Conservation (phyloP, 2,113 vertebrate genomes). For the Saiga tatarica region DNA sequence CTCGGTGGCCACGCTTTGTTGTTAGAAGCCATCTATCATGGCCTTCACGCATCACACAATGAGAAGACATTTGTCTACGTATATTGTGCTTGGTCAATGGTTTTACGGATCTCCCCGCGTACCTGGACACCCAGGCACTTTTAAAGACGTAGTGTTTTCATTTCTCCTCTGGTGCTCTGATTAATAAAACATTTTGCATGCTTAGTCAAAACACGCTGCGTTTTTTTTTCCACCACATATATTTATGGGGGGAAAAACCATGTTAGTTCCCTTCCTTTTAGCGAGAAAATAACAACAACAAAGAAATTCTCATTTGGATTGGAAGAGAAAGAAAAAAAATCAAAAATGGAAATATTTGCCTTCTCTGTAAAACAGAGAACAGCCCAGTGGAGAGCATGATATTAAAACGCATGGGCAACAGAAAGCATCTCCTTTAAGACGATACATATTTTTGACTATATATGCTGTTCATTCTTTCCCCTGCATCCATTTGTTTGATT, state of each 20-base stretch:
- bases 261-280: conserved; percentile 35
- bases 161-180: background rate
- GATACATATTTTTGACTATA: background rate
- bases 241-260: background rate
- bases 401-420: conserved; percentile 11
- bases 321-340: background rate
- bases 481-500: conserved; percentile 70
- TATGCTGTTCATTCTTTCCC: conserved; percentile 31
- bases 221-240: background rate
- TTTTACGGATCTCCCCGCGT: conserved; percentile 77
- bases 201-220: conserved; percentile 29
- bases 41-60: conserved; percentile 87
- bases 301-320: conserved; percentile 13
- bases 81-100: conserved; percentile 86
- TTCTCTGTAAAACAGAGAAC: conserved; percentile 2
- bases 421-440: conserved; percentile 1
- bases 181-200: conserved; percentile 52
- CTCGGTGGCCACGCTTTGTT: conserved; percentile 88
- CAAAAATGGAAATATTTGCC: background rate
- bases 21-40: conserved; percentile 89
- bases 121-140: conserved; percentile 77
- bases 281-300: conserved; percentile 20
- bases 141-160: conserved; percentile 57
- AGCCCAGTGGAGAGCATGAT: background rate
- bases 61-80: conserved; percentile 86